Evolutionary conservation across 1,140 invertebrate genomes (phyloP).

Genomic region (Drosophila ananassae): DNA sequence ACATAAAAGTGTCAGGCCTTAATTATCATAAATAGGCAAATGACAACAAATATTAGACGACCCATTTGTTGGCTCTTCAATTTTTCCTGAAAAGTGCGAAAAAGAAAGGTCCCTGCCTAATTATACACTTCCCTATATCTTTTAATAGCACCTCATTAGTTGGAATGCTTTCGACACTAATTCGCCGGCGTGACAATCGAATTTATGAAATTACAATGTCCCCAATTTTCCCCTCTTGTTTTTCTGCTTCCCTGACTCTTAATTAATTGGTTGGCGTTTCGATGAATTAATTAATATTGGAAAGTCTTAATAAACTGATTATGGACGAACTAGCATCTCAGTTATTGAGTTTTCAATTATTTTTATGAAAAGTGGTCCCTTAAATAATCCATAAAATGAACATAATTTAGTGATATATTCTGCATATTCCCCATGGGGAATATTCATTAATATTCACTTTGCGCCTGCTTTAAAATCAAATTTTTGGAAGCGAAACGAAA

Average conservation of each 20-base stretch:
- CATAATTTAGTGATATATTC: conserved; percentile 12
- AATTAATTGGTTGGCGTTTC: conserved; percentile 42
- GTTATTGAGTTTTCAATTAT: conserved; percentile 5
- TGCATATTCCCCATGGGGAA: background rate
- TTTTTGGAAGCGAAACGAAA: conserved; percentile 40
- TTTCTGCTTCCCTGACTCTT: conserved; percentile 31
- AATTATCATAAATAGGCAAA: conserved; percentile 80
- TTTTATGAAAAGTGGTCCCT: background rate
- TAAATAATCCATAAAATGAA: conserved; percentile 42
- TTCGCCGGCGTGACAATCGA: conserved; percentile 43
- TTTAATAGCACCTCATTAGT: conserved; percentile 44
- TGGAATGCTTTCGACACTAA: conserved; percentile 43
- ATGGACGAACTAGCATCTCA: background rate
- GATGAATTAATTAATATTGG: conserved; percentile 45
- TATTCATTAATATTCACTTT: conserved; percentile 79
- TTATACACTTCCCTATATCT: conserved; percentile 29
- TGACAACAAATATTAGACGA: conserved; percentile 78
- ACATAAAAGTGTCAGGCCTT: conserved; percentile 79
- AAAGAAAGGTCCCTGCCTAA: conserved; percentile 19
- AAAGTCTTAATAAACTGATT: conserved; percentile 14
- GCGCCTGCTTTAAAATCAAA: conserved; percentile 72
- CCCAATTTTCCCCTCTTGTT: background rate
- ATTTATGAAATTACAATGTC: conserved; percentile 49
- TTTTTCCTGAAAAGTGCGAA: conserved; percentile 36
- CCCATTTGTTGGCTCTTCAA: conserved; percentile 54